Evolutionary conservation across 2,888 invertebrate genomes (phyloP), one percentile per base, ranked within the genome.

Genomic region (Acronicta leporina): DNA sequence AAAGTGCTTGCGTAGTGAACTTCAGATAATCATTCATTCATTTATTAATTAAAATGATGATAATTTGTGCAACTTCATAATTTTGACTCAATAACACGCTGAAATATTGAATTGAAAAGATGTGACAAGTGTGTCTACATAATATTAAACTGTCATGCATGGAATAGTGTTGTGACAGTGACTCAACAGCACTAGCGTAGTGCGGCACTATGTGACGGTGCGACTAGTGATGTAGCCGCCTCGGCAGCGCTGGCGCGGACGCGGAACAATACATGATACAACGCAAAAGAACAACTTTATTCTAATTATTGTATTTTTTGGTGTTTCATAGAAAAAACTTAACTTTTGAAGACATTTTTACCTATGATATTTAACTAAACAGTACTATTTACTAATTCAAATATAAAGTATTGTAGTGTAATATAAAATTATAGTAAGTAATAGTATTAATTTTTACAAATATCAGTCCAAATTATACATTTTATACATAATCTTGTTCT

Each of bases 211-310:
- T 9, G 68, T 57, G 63, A 44, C 50, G 46, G 61, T 50, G 49
- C 58, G 60, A 51, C 48, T n/a, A 44, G 52, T 20, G 48, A 49
- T 60, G 62, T 48, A 20, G 15, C 44, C n/a, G 50, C 57, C 57
- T 44, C 82, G 84, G 86, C 83, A 82, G 88, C 90, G 90, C 88
- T 85, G 87, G 79, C 83, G 86, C 85, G 85, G 84, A 77, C 77
- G 74, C 70, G 74, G 74, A 83, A 81, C 73, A 81, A 74, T 80
- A 81, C 81, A 81, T 78, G 79, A 68, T 67, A 75, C 68, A 57
- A 64, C 71, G 67, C 75, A 84, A 82, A 86, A 84, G 86, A 87
- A 87, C 87, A 86, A 87, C 84, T 82, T 81, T 77, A 68, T 53
- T 50, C 67, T 52, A 68, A 35, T 33, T 15, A 68, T 57, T 44